Evolutionary conservation across 2,888 invertebrate genomes (phyloP).

Genomic region (Helleia helle): DNA sequence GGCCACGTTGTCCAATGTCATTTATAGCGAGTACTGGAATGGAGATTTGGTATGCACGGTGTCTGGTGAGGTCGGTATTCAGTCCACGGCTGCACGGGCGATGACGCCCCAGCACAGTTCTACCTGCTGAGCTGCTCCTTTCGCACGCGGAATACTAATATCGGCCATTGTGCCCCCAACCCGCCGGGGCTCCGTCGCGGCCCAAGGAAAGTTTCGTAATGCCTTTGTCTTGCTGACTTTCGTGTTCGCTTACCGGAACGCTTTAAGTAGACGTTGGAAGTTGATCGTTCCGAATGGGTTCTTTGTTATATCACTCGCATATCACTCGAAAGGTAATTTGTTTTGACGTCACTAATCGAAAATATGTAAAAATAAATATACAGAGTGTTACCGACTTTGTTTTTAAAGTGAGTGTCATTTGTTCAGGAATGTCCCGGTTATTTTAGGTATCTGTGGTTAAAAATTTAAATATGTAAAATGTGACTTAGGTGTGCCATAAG

Average conservation of each 20-base stretch:
- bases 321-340: constrained; percentile 20
- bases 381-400: background rate
- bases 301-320: constrained; percentile 24
- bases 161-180: constrained; percentile 41
- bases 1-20: constrained; percentile 52
- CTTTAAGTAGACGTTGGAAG: constrained; percentile 33
- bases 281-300: constrained; percentile 25
- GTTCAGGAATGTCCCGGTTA: background rate
- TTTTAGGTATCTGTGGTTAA: constrained; percentile 1
- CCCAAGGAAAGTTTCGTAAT: constrained; percentile 60
- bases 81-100: constrained; percentile 58
- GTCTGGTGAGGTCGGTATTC: constrained; percentile 38
- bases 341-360: background rate
- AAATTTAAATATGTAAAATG: constrained; percentile 1
- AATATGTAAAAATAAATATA: background rate
- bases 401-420: background rate
- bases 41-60: constrained; percentile 8
- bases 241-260: constrained; percentile 53
- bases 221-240: constrained; percentile 59
- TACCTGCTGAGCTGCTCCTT: constrained; percentile 48
- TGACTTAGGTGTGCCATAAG: background rate
- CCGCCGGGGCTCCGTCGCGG: constrained; percentile 38
- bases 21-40: constrained; percentile 26
- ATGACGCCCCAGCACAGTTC: constrained; percentile 61
- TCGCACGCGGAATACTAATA: constrained; percentile 61